A percentile compares a stretch with the other conserved stretches of the same genome.
These are phyloP conservation scores for Hirtodrosophila duncani DNA, from an alignment of 2,888 invertebrate genomes.

Conservation along the genomic window DNA sequence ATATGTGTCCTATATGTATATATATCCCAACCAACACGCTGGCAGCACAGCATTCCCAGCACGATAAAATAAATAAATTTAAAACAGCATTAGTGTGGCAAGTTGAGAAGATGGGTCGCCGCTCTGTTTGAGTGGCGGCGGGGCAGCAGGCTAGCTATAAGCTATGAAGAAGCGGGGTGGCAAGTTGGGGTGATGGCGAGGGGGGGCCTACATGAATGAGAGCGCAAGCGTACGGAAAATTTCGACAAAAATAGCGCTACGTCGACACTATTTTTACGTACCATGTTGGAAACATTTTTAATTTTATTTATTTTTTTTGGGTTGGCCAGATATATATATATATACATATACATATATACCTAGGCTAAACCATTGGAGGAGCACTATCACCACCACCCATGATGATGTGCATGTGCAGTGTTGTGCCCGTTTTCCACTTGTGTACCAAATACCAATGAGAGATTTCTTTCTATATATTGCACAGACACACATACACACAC, in stretches of 20 bases:
- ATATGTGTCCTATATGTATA: constrained; percentile 13
- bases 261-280: constrained; percentile 72
- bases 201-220: constrained; percentile 53
- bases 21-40: too few relatives aligned
- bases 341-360: neutral
- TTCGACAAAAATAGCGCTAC: constrained; percentile 72
- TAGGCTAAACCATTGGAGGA: constrained; percentile 1
- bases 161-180: neutral
- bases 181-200: neutral
- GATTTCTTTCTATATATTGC: too few relatives aligned
- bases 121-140: neutral
- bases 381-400: neutral
- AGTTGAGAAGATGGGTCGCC: too few relatives aligned
- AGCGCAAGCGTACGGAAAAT: constrained; percentile 68
- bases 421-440: constrained; percentile 42
- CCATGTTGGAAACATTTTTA: constrained; percentile 38
- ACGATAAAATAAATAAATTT: constrained; percentile 39
- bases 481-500: too few relatives aligned
- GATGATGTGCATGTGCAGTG: constrained; percentile 3
- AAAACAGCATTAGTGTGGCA: constrained; percentile 8
- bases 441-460: constrained; percentile 64
- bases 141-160: neutral
- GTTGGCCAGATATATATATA: constrained; percentile 9
- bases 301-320: constrained; percentile 31
- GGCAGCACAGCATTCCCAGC: too few relatives aligned